phyloP scores from a whole-genome alignment of 2,888 invertebrate genomes.

The Congeria kusceri region DNA sequence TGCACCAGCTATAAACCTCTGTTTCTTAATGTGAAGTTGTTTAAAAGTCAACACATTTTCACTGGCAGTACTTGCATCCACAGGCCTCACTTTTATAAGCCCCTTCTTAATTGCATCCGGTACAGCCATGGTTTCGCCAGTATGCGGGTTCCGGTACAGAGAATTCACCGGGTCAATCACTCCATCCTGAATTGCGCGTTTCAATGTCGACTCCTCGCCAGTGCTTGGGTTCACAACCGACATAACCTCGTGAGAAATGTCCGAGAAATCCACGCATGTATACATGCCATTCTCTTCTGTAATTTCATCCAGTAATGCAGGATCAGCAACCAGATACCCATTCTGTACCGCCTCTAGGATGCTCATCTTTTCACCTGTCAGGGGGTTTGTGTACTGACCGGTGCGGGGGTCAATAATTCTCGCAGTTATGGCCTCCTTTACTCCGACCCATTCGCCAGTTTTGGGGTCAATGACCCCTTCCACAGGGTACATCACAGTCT shows the following conservation, averaged over 20 bases:
- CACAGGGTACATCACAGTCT: slow-evolving; percentile 73
- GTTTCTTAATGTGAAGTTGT: slow-evolving; percentile 79
- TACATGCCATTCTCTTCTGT: slow-evolving; percentile 70
- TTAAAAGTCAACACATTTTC: slow-evolving; percentile 74
- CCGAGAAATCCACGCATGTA: slow-evolving; percentile 76
- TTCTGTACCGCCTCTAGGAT: slow-evolving; percentile 91
- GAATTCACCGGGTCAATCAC: slow-evolving; percentile 79
- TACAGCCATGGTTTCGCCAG: slow-evolving; percentile 78
- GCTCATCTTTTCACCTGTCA: slow-evolving; percentile 85
- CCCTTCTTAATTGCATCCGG: slow-evolving; percentile 80
- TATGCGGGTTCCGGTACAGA: slow-evolving; percentile 77
- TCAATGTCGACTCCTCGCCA: slow-evolving; percentile 76
- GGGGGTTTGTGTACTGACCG: slow-evolving; percentile 87
- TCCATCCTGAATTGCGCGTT: slow-evolving; percentile 76
- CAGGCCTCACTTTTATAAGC: slow-evolving; percentile 72
- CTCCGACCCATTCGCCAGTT: slow-evolving; percentile 87
- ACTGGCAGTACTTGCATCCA: slow-evolving; percentile 63
- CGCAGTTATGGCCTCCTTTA: slow-evolving; percentile 90
- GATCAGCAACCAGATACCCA: slow-evolving; percentile 87
- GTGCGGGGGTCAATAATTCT: slow-evolving; percentile 92
- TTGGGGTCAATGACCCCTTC: slow-evolving; percentile 80
- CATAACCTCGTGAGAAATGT: slow-evolving; percentile 73
- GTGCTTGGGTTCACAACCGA: slow-evolving; percentile 76
- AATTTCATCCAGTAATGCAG: slow-evolving; percentile 65
- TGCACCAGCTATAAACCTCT: slow-evolving; percentile 72